These are phyloP conservation scores for Mesopsocus fuscifrons DNA, from an alignment of 2,888 invertebrate species.

Conservation along the genomic window DNA sequence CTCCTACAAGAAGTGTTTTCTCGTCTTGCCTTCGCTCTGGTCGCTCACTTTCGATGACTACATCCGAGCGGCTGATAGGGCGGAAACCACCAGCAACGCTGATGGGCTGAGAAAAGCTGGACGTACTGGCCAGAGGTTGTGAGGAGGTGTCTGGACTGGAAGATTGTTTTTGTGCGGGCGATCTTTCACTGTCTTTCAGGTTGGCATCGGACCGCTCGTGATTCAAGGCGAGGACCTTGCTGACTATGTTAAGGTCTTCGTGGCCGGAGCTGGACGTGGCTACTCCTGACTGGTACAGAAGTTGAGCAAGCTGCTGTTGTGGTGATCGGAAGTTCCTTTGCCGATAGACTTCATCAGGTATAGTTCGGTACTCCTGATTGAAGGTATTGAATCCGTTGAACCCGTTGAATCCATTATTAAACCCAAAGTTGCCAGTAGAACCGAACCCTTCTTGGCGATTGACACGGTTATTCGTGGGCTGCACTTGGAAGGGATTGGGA, in stretches of 20 bases:
- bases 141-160: too few species aligned
- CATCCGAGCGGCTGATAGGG: background rate
- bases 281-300: slow-evolving; percentile 45
- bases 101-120: background rate
- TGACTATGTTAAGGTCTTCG: slow-evolving; percentile 63
- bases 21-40: slow-evolving; percentile 1
- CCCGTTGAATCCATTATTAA: slow-evolving; percentile 23
- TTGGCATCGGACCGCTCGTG: slow-evolving; percentile 27
- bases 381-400: slow-evolving; percentile 20
- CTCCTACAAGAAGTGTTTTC: slow-evolving; percentile 3
- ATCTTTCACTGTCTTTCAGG: background rate
- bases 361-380: slow-evolving; percentile 23
- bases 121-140: too few species aligned
- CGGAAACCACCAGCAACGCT: background rate
- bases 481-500: background rate
- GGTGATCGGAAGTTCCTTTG: slow-evolving; percentile 14
- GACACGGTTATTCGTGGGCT: slow-evolving; percentile 15
- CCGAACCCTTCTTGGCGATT: slow-evolving; percentile 25
- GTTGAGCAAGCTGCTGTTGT: slow-evolving; percentile 36
- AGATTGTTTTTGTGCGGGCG: too few species aligned
- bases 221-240: slow-evolving; percentile 61
- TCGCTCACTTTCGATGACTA: background rate
- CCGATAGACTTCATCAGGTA: slow-evolving; percentile 19
- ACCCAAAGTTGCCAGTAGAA: slow-evolving; percentile 38
- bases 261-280: slow-evolving; percentile 33